A percentile compares a stretch with the other conserved stretches of the same genome.
Conservation (phyloP, 2,888 invertebrate genomes). For the Epirrhoe tristata region DNA sequence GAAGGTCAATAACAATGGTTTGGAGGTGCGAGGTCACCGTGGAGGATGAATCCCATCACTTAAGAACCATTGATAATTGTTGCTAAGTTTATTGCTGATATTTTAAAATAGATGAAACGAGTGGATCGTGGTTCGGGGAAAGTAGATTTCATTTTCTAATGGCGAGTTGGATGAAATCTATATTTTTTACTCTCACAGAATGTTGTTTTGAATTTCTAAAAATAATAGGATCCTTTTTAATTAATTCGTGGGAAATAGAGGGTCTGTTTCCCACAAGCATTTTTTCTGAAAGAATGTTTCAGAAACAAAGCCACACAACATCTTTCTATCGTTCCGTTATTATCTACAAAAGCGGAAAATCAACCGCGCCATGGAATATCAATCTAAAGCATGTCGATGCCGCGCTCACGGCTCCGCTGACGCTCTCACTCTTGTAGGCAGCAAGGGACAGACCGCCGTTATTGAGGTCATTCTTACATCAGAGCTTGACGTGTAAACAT, state of each 20-base stretch:
- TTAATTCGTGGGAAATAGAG: too few relatives aligned
- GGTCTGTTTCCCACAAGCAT: too few relatives aligned
- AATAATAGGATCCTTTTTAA: too few relatives aligned
- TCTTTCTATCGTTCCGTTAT: not conserved
- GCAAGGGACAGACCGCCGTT: slow-evolving; percentile 43
- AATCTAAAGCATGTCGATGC: not conserved
- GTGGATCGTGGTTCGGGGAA: not conserved
- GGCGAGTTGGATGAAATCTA: not conserved
- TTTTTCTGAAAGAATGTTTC: too few relatives aligned
- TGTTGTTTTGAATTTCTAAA: too few relatives aligned
- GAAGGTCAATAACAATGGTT: slow-evolving; percentile 10
- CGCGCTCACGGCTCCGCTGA: slow-evolving; percentile 3
- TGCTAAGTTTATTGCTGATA: not conserved
- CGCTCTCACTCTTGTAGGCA: slow-evolving; percentile 12
- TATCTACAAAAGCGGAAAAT: not conserved
- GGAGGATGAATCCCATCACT: not conserved
- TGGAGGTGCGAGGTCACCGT: not conserved
- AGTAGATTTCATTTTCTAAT: not conserved
- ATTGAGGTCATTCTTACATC: slow-evolving; percentile 56
- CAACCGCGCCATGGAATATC: not conserved
- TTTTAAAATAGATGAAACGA: not conserved
- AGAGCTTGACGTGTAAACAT: slow-evolving; percentile 49
- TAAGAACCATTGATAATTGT: not conserved
- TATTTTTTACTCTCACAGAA: not conserved
- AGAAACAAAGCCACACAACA: too few relatives aligned